phyloP scores from a whole-genome alignment of 1,140 invertebrate species.

The Drosophila watanabei region DNA sequence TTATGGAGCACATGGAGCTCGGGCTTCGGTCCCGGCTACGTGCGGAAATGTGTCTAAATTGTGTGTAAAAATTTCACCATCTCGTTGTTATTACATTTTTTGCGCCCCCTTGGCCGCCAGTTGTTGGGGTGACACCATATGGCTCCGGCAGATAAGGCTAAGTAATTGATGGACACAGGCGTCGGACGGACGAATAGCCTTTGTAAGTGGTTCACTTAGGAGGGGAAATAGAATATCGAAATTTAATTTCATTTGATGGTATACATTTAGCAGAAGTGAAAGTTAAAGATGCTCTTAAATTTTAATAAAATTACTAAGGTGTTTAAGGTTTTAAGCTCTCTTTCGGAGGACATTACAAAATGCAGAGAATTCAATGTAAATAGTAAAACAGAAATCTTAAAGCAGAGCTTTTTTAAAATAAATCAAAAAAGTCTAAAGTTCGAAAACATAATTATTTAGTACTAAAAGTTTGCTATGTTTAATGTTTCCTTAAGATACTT shows the following conservation, averaged over 20 bases:
- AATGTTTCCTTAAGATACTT: too few species aligned
- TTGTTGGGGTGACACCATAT: constrained; percentile 69
- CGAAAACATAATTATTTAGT: too few species aligned
- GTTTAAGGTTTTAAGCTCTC: not conserved
- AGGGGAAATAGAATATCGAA: constrained; percentile 25
- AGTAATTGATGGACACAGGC: constrained; percentile 75
- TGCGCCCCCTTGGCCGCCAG: constrained; percentile 20
- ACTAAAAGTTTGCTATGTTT: too few species aligned
- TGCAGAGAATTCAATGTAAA: too few species aligned
- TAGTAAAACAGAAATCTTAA: too few species aligned
- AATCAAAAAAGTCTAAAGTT: too few species aligned
- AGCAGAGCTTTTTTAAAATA: too few species aligned
- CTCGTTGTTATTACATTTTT: constrained; percentile 61
- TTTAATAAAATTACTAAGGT: not conserved
- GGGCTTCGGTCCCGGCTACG: constrained; percentile 47
- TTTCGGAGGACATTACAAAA: too few species aligned
- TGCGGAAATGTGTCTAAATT: constrained; percentile 83
- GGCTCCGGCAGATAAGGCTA: constrained; percentile 72
- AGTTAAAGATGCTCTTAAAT: constrained; percentile 13
- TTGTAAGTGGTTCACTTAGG: constrained; percentile 41
- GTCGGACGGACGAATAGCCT: constrained; percentile 35
- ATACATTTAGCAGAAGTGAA: not conserved
- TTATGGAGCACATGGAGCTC: constrained; percentile 61
- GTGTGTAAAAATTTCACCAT: constrained; percentile 78
- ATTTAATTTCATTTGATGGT: constrained; percentile 22